Evolutionary conservation across 2,113 vertebrate genomes (phyloP).

Genomic region (Brachypteracias leptosomus): DNA sequence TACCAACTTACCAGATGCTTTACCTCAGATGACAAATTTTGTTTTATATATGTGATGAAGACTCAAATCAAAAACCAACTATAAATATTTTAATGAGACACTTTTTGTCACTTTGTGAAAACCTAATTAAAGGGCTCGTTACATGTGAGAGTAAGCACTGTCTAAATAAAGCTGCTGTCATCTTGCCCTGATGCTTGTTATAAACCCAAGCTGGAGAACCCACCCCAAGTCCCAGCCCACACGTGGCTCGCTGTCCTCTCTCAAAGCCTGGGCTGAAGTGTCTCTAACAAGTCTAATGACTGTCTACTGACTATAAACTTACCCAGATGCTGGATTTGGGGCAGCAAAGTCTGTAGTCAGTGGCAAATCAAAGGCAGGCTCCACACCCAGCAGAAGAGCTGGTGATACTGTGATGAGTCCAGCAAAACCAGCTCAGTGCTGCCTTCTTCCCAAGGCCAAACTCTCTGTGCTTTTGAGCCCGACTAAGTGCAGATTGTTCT

Average conservation of each 20-base stretch:
- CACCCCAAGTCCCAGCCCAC: background rate
- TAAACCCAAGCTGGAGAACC: background rate
- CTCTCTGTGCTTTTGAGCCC: background rate
- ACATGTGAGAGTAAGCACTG: background rate
- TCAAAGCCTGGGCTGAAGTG: background rate
- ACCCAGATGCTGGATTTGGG: too few species aligned
- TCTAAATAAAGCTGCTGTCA: background rate
- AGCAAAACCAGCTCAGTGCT: background rate
- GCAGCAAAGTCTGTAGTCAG: background rate
- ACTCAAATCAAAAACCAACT: constrained; percentile 25
- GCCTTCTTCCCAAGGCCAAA: background rate
- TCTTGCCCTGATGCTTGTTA: background rate
- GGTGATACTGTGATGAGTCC: background rate
- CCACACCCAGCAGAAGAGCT: fast-evolving
- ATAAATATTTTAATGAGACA: constrained; percentile 37
- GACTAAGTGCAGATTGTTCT: background rate
- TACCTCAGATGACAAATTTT: constrained; percentile 11
- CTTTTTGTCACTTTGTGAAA: background rate
- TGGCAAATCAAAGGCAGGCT: background rate
- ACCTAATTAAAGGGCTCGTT: constrained; percentile 18
- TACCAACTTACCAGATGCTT: constrained; percentile 12
- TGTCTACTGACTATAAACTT: background rate
- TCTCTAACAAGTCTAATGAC: background rate
- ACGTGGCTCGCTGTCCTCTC: background rate
- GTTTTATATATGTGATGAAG: constrained; percentile 6